A percentile compares a stretch with the other conserved stretches of the same genome.
Evolutionary conservation across 2,797 vertebrate genomes (phyloP).

Genomic region (Anas acuta): DNA sequence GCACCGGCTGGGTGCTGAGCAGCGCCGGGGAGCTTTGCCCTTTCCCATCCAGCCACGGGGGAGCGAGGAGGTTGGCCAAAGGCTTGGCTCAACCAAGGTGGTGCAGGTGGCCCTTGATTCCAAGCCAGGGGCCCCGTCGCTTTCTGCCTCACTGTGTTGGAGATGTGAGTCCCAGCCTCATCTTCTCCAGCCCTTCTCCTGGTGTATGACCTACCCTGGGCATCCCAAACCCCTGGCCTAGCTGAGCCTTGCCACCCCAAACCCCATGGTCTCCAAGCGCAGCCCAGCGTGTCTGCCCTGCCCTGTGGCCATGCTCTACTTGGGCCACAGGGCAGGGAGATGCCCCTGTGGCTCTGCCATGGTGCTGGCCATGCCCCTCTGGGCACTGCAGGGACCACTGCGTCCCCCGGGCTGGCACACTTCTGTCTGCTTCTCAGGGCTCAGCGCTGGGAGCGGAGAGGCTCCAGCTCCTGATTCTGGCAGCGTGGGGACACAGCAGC

Average conservation of each 20-base stretch:
- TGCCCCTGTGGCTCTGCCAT: rapidly evolving
- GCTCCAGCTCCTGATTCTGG: background rate
- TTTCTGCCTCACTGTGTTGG: background rate
- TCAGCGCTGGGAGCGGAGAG: background rate
- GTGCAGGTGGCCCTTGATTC: background rate
- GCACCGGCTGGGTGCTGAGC: background rate
- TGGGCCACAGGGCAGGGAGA: background rate
- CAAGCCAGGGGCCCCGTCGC: rapidly evolving
- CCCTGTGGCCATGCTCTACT: background rate
- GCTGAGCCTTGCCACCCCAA: background rate
- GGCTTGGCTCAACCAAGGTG: background rate
- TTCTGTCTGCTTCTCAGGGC: background rate
- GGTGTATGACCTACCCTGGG: rapidly evolving
- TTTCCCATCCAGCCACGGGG: rapidly evolving
- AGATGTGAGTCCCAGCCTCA: rapidly evolving
- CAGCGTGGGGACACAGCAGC: background rate
- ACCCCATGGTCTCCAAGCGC: background rate
- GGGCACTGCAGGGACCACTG: rapidly evolving
- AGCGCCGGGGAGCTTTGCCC: background rate
- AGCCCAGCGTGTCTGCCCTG: rapidly evolving
- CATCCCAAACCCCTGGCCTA: background rate
- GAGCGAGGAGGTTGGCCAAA: background rate
- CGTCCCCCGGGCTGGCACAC: rapidly evolving
- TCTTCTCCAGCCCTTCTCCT: background rate
- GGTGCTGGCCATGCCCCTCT: background rate